Conservation (phyloP, 2,888 invertebrate genomes). For the Nomada hirtipes region DNA sequence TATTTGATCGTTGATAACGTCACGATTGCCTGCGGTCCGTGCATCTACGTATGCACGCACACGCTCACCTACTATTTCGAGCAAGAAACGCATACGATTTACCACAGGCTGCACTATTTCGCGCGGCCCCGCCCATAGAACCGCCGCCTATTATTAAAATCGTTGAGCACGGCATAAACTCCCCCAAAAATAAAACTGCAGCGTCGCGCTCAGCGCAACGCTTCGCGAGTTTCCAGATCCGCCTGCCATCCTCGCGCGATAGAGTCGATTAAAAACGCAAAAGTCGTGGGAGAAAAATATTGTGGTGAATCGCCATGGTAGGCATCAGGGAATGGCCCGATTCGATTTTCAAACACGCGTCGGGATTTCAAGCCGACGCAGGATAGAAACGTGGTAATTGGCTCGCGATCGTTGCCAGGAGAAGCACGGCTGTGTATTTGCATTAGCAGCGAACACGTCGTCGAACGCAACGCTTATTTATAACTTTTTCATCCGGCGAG, state of each 20-base stretch:
- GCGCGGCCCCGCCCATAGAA: slow-evolving; percentile 39
- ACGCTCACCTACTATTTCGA: slow-evolving; percentile 30
- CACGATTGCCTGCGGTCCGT: slow-evolving; percentile 11
- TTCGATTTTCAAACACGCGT: slow-evolving; percentile 11
- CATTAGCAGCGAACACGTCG: slow-evolving; percentile 68
- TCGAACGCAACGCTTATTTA: slow-evolving; percentile 76
- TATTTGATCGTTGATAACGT: slow-evolving; percentile 58
- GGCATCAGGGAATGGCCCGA: slow-evolving; percentile 4
- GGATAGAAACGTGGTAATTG: slow-evolving; percentile 35
- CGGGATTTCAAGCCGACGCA: background rate
- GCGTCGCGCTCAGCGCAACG: slow-evolving; percentile 7
- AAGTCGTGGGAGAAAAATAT: background rate
- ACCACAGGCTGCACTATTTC: slow-evolving; percentile 40
- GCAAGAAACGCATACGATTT: slow-evolving; percentile 2
- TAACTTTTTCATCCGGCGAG: slow-evolving; percentile 73
- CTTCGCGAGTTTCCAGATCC: background rate
- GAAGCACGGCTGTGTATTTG: slow-evolving; percentile 55
- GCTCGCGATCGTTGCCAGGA: slow-evolving; percentile 41
- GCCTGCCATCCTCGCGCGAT: background rate
- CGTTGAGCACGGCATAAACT: slow-evolving; percentile 48
- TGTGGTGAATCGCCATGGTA: background rate
- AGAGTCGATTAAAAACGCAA: background rate
- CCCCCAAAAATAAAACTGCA: slow-evolving; percentile 55
- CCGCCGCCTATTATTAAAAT: slow-evolving; percentile 56
- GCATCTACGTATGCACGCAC: background rate